Evolutionary conservation across 2,888 invertebrate genomes (phyloP), one percentile per base, ranked within the genome.

Genomic region (Drosophila conformis): DNA sequence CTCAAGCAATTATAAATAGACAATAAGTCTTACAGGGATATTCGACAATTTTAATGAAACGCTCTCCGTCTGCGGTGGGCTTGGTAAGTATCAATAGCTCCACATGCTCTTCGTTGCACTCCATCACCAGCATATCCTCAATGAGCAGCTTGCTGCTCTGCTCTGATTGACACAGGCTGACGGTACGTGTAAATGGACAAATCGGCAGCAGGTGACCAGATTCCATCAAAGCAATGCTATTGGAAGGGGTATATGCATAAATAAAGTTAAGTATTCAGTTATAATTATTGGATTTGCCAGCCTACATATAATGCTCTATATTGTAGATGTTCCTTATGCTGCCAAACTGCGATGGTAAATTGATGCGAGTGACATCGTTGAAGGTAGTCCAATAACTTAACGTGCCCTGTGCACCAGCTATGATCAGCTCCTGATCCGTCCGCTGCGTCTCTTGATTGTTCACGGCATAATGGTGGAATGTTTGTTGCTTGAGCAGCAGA

Each of bases 21-120:
- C 27, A 4, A 54, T 0, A 42, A 33, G 38, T 65, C 87, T 82
- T 83, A 93, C 93, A 88, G 48, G 93, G 93, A 84, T 92, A 93
- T 53, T 92, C 91, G n/a, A 93, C 70, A 29, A 93, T 90, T 76
- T 91, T 90, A 60, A 93, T 91, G 0, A 78, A 64, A 10, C 91
- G 84, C 29, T 80, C 77, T 2, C 75, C 79, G 2, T 80, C 80
- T 3, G 59, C 36, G 11, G 42, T 78, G 4, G 74, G 59, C 58
- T 91, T 92, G 0, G 92, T 91, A n/a, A 93, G 76, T 18, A 92
- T 67, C 3, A 93, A 61, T 1, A 93, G 73, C 62, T 93, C 93
- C 33, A 93, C 82, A 69, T 80, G 80, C 11, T 92, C 91, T 36
- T 91, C 89, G 71, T 75, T 92, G 59, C 89, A 88, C 73, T 93